Evolutionary conservation across 1,140 invertebrate species (phyloP), one percentile per base, ranked within the genome.

Genomic region (Chionoecetes opilio): DNA sequence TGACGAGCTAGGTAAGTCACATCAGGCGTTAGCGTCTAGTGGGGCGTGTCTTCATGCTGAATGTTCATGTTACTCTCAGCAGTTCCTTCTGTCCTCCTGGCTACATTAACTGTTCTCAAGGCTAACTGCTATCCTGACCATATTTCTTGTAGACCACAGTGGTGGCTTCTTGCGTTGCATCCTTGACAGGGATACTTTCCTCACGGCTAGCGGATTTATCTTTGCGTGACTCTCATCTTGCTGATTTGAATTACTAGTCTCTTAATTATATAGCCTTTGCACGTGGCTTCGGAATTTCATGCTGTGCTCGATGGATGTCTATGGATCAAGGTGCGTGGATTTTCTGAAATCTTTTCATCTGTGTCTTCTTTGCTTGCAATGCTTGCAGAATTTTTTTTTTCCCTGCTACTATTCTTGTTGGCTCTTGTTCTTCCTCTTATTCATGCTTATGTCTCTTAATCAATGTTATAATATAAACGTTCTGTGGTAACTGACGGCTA

Each of bases 1-100:
- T 31, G 96, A 96, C 53, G 96, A 96, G 85, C 37, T 96, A 21
- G 96, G 96, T 96, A 37, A 95, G 91, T 91, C 21, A 26, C n/a
- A 21, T 26, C 35, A 21, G 35, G 0, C 17, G 75, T 75, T 17
- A 37, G 8, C 17, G 26, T 29, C 53, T 14, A 3, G 21, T 2
- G 38, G n/a, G 32, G 34, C 14, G 26, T 34, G 29, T 29, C 34
- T 2, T 3, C 31, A 29, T 92, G 32, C 0, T 0, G n/a, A 0
- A 29, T 35, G 9, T 82, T 34, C 63, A 75, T 75, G n/a, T 75
- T n/a, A 26, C 63, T n/a, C 63, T 75, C 26, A 26, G 21, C 46
- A 1, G 46, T n/a, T n/a, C n/a, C 46, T 29, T 82, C 32, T 63
- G 75, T 26, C 21, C 32, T 21, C 32, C 3, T 34, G 46, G 29